Evolutionary conservation across 2,888 invertebrate genomes (phyloP), one percentile per base, ranked within the genome.

Genomic region (Ophraella communa): DNA sequence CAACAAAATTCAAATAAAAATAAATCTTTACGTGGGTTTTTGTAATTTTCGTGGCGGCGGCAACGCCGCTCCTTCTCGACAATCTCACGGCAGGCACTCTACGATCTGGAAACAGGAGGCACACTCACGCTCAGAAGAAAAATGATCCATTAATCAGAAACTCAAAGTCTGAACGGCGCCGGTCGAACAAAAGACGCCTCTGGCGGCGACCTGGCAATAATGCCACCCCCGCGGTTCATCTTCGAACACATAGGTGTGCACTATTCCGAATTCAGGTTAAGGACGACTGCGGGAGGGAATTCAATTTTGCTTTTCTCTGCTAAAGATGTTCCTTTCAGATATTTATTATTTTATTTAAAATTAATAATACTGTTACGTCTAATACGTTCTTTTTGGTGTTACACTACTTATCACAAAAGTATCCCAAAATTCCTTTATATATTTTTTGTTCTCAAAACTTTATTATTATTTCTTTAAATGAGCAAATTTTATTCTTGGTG

Each of bases 111-210:
- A 57, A 33, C 35, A 65, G 65, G 66, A 79, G 83, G 57, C 57
- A 57, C 30, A 33, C 57, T 33, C 57, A 49, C 57, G 47, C 33
- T 57, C 57, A 85, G 84, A 87, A 87, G 89, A 88, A 89, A 89
- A 89, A 89, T 89, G 89, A 89, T 90, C 90, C 90, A 90, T 90
- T 90, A 90, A 90, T 90, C 89, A 89, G 87, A 87, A 84, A 85
- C 84, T 87, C 87, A 88, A 88, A 90, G 90, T 89, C 90, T 89
- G 88, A 85, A 87, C 87, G 90, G 90, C 90, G 90, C 90, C 90
- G 44, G 45, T 33, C 45, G 61, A 61, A 61, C 54, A 61, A 61
- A 60, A 60, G 64, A 55, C 62, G 62, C 63, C 63, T 64, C 58
- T 45, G 45, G 58, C 54, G 63, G 49, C 63, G 47, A 45, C 44